Base-by-base conservation (phyloP, 1,140 invertebrate genomes). In the Ericerus pela region DNA sequence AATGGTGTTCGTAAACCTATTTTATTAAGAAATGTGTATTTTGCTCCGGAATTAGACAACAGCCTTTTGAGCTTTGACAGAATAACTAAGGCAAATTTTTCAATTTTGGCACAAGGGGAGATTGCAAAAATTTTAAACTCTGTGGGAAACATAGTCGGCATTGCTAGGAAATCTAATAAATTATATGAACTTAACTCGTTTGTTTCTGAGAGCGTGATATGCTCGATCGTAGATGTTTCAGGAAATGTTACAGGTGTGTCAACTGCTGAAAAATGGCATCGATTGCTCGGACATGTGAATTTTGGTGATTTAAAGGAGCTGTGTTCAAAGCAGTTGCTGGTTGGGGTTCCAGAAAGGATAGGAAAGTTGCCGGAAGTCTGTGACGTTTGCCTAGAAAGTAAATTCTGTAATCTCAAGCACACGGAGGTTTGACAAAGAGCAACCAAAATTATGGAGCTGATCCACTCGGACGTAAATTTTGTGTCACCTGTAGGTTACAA, bases 391-490 rank as follows among this genome's bases (percentile, higher is more conserved):
- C 29, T 58, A 18, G 11, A 60, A 31, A 57, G 59, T 20, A 64
- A 64, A 41, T 47, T 47, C 26, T 24, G 18, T 53, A 60, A 53
- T 60, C 52, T 60, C 30, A 59, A 56, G 41, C 60, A 53, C 58
- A 54, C 22, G 55, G 28, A 26, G 11, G 54, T 37, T 53, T 56
- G 18, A 20, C 28, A 26, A 20, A 53, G 54, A 36, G 53, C 54
- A 37, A 51, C 58, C 33, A 52, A 54, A 24, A 37, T 62, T 11
- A 36, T 63, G 43, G 61, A 62, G 47, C 27, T 66, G 0, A 53
- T 67, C 10, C 64, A 67, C 37, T 60, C 58, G 8, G 63, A 64
- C 57, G 53, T 64, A 38, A 38, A 29, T 55, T n/a, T n/a, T n/a
- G 60, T 52, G 20, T 57, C 62, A 26, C 51, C 58, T 11, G 22